phyloP scores from a whole-genome alignment of 2,113 vertebrate genomes.

The Ameiurus melas region DNA sequence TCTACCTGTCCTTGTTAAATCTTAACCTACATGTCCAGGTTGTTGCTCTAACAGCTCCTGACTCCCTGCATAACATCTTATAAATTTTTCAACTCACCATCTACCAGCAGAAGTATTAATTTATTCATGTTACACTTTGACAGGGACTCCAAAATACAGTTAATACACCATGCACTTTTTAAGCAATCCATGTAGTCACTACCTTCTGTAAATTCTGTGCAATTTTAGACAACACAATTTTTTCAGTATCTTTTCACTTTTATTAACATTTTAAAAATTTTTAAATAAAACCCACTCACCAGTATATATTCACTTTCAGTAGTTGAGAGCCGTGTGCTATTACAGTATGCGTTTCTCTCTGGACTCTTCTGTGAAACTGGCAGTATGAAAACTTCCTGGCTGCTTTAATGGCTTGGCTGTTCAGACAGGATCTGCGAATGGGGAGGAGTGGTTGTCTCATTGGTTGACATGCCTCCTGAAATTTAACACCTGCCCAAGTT shows the following conservation, averaged over 20 bases:
- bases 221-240: background rate
- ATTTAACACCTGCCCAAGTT: constrained; percentile 46
- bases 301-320: constrained; percentile 13
- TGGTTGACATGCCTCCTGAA: constrained; percentile 51
- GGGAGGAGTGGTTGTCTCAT: constrained; percentile 48
- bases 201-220: background rate
- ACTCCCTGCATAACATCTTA: background rate
- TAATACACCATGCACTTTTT: background rate
- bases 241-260: background rate
- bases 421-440: constrained; percentile 34
- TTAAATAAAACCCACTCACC: constrained; percentile 30
- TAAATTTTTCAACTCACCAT: background rate
- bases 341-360: constrained; percentile 28
- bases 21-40: background rate
- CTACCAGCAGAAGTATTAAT: background rate
- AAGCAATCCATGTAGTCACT: background rate
- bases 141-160: background rate
- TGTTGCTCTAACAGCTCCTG: background rate
- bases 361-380: constrained; percentile 42
- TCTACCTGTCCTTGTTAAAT: constrained; percentile 3
- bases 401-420: constrained; percentile 30
- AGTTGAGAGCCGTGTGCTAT: background rate
- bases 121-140: background rate
- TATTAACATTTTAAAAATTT: background rate
- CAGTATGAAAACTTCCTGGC: constrained; percentile 48